A percentile compares a stretch with the other conserved stretches of the same genome.
These are phyloP conservation scores for Otis tarda DNA, from an alignment of 2,113 vertebrate species.

Conservation along the genomic window DNA sequence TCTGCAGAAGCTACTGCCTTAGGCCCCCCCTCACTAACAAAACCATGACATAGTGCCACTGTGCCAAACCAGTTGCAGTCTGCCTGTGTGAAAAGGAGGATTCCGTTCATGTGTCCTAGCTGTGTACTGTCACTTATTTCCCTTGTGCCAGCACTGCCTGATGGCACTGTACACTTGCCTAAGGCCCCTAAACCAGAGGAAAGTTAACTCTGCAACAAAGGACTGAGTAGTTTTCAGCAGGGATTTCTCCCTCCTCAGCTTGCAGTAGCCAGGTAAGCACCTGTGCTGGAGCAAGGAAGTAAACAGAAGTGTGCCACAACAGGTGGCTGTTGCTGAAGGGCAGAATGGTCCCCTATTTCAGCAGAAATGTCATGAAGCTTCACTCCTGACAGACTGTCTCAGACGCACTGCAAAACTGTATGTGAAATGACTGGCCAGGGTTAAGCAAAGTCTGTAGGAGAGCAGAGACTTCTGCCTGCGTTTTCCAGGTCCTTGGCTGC, in stretches of 20 bases:
- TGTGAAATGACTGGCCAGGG: background rate
- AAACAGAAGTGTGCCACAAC: background rate
- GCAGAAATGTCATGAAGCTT: background rate
- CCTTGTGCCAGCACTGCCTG: background rate
- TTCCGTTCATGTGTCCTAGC: background rate
- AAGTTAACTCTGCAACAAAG: background rate
- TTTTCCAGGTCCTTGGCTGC: background rate
- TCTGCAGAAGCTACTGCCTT: too few species aligned
- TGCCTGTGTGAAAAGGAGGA: background rate
- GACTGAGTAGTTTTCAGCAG: background rate
- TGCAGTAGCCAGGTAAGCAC: too few species aligned
- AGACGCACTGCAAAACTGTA: background rate
- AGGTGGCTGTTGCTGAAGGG: background rate
- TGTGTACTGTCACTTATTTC: background rate
- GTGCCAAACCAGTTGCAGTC: background rate
- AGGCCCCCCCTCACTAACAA: too few species aligned
- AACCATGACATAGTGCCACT: too few species aligned
- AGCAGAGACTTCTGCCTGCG: background rate
- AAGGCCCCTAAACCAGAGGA: background rate
- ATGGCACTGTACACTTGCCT: rapidly evolving
- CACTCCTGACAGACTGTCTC: background rate
- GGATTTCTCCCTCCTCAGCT: background rate
- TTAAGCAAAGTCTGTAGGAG: background rate
- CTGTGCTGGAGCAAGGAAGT: background rate
- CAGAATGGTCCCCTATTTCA: background rate